Evolutionary conservation across 2,888 invertebrate species (phyloP), one percentile per base, ranked within the genome.

Genomic region (Creontiades dilutus): DNA sequence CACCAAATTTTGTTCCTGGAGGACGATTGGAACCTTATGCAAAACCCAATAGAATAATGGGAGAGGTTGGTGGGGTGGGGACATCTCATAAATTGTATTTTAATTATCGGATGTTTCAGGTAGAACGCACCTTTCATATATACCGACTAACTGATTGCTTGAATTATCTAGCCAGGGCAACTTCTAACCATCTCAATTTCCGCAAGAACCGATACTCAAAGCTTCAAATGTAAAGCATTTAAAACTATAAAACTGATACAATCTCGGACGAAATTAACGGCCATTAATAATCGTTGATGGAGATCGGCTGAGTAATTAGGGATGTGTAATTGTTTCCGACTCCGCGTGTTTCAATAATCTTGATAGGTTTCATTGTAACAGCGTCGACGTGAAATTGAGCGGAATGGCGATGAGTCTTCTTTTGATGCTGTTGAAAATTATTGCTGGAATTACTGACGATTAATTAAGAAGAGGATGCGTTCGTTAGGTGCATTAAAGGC

Each of bases 361-460:
- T 68, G 68, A 68, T 68, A 23, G 23, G 28, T n/a, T 9, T 46
- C 75, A 14, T 16, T 75, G n/a, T 14, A 75, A 75, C 9, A 75
- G 19, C 37, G 37, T 37, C 16, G 16, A 37, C 19, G 78, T 78
- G 78, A 78, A 78, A 78, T 78, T 78, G 78, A 78, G 78, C 78
- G 78, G 78, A 78, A 78, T 78, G 78, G 78, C 75, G n/a, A 28
- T 3, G 28, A 75, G 19, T 47, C 16, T 16, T 46, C 78, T 78
- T 78, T 46, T 37, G 78, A 78, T 46, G 28, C 78, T 9, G 47
- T 37, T 37, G 47, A 47, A 47, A 47, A 47, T 78, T 78, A 47
- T 78, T 78, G 28, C 37, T 78, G 46, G 86, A 86, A 86, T 86
- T 86, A 86, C 86, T 86, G 68, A 16, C 86, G 86, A 86, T 86